Base-by-base conservation (phyloP, 1,140 invertebrate species). In the Mamestra configurata region DNA sequence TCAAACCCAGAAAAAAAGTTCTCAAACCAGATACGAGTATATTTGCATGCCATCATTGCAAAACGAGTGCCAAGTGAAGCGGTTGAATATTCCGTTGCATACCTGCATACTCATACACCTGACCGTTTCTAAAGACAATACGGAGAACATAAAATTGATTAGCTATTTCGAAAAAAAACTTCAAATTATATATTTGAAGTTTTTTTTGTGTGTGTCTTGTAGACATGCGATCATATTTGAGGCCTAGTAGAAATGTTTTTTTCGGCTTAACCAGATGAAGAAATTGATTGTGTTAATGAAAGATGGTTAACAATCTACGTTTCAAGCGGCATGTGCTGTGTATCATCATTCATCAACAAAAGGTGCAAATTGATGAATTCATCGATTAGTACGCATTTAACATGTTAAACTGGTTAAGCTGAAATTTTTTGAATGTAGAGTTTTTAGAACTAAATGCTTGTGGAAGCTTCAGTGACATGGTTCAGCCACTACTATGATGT, bases 331-430 rank as follows among this genome's bases (percentile, higher is more conserved):
- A 64, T 37, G n/a, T 37, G n/a, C 35, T 64, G 10, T 5, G 1
- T 40, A 64, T 64, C 61, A 64, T 64, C 35, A 64, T 40, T 22
- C 18, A 64, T 20, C 35, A 64, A 64, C n/a, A 57, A 11, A 15
- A 35, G 10, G 31, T 40, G 61, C n/a, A 40, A 64, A 64, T 64
- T 64, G 61, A 64, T 64, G 27, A 6, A 13, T 64, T 64, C 61
- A 64, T 64, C 61, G 35, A 22, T 64, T 64, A 64, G 61, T 40
- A 40, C 8, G 3, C 24, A 31, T 40, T 40, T 22, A 57, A 22
- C 61, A 40, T 64, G 13, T 4, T 64, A 40, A 64, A 5, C 27
- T 40, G 18, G 22, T 71, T 5, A 64, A 1, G 1, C 18, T 13
- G 35, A 40, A 20, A 37, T 64, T 3, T 27, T 57, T 57, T 57